Evolutionary conservation across 2,797 vertebrate species (phyloP).

Genomic region (Toxotes lorentzi): DNA sequence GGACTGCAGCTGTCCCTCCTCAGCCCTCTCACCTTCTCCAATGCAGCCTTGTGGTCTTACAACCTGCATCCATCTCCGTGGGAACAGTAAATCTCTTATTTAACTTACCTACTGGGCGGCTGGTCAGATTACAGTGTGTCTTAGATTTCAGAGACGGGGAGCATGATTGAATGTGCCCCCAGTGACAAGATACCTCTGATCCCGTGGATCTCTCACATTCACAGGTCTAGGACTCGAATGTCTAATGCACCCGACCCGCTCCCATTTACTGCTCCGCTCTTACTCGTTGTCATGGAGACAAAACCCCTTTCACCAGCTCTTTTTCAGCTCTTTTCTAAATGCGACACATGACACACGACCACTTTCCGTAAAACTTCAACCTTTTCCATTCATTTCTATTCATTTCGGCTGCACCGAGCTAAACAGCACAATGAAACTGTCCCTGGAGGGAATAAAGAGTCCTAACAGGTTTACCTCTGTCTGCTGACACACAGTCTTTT

Average conservation of each 20-base stretch:
- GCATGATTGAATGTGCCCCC: conserved; percentile 37
- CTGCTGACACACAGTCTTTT: conserved; percentile 63
- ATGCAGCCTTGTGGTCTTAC: neutral
- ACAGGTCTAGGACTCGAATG: conserved; percentile 49
- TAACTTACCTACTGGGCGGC: conserved; percentile 34
- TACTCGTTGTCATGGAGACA: conserved; percentile 80
- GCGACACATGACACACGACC: conserved; percentile 57
- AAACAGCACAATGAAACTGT: conserved; percentile 46
- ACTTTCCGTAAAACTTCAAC: conserved; percentile 58
- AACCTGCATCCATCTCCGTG: conserved; percentile 30
- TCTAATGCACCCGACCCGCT: conserved; percentile 47
- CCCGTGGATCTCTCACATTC: conserved; percentile 45
- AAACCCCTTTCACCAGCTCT: conserved; percentile 45
- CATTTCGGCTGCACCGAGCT: conserved; percentile 24
- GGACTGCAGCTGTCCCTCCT: conserved; percentile 63
- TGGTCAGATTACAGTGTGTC: conserved; percentile 49
- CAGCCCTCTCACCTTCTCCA: conserved; percentile 24
- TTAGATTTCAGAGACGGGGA: conserved; percentile 35
- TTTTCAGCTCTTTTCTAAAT: conserved; percentile 45
- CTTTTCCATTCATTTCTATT: conserved; percentile 47
- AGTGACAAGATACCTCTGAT: conserved; percentile 47
- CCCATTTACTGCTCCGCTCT: conserved; percentile 61
- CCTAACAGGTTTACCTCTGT: conserved; percentile 61
- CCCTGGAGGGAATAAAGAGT: conserved; percentile 53
- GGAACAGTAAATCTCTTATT: conserved; percentile 44